Evolutionary conservation across 2,888 invertebrate species (phyloP).

Genomic region (Drosophila neonasuta): DNA sequence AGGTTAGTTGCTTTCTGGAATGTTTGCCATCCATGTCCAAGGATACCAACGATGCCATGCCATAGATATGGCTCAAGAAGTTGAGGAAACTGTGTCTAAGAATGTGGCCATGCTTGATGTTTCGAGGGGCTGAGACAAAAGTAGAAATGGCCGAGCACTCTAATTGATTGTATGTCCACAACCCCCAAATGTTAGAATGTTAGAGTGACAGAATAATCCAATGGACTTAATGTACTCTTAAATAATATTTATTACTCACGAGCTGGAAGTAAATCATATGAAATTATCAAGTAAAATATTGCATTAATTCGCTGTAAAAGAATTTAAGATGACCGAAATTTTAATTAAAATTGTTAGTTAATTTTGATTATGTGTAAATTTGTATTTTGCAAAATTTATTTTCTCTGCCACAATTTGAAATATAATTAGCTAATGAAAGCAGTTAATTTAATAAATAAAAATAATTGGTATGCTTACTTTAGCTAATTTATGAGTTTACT

Average conservation of each 20-base stretch:
- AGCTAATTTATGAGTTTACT: not conserved
- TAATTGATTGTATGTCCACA: conserved; percentile 39
- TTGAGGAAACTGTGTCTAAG: conserved; percentile 8
- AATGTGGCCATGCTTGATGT: not conserved
- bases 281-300: conserved; percentile 6
- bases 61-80: conserved; percentile 14
- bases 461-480: not conserved
- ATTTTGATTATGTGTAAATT: too few relatives aligned
- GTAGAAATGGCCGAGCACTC: conserved; percentile 29
- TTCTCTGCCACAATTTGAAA: too few relatives aligned
- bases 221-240: conserved; percentile 7
- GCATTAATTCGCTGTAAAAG: too few relatives aligned
- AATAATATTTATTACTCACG: conserved; percentile 10
- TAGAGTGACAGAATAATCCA: not conserved
- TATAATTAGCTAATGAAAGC: too few relatives aligned
- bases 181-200: not conserved
- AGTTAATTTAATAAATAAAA: not conserved
- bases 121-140: not conserved
- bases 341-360: too few relatives aligned
- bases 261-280: not conserved
- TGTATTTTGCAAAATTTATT: too few relatives aligned
- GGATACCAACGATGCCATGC: conserved; percentile 19
- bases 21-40: conserved; percentile 10
- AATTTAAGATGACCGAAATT: too few relatives aligned
- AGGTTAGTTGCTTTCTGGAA: conserved; percentile 26